These are phyloP conservation scores for Hirudinaria manillensis DNA, from an alignment of 2,888 invertebrate genomes.

Conservation along the genomic window DNA sequence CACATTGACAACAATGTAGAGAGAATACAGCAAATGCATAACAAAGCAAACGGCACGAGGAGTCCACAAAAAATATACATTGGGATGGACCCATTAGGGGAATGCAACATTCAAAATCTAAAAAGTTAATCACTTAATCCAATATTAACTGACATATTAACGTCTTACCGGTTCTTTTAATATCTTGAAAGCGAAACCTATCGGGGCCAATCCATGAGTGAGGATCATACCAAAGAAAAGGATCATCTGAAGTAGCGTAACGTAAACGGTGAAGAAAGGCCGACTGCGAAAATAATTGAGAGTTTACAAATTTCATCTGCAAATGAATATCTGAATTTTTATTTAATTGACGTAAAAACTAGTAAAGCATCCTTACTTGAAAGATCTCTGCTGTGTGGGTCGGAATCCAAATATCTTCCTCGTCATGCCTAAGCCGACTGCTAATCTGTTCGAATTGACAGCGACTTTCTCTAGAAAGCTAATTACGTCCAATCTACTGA, in stretches of 20 bases:
- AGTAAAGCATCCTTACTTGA: slow-evolving; percentile 13
- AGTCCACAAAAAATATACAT: no score
- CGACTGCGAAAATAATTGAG: slow-evolving; percentile 51
- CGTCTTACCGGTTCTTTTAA: slow-evolving; percentile 50
- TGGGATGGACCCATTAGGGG: no score
- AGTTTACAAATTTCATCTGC: neutral
- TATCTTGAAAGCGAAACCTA: slow-evolving; percentile 77
- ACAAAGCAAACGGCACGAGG: no score
- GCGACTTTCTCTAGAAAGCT: neutral
- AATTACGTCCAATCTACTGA: neutral
- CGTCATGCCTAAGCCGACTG: neutral
- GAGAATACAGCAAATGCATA: no score
- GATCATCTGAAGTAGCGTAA: slow-evolving; percentile 88
- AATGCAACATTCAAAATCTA: no score
- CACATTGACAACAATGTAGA: no score
- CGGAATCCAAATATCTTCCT: slow-evolving; percentile 23
- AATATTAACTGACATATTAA: no score
- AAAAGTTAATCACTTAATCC: no score
- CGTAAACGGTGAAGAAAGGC: slow-evolving; percentile 98
- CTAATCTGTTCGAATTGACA: slow-evolving; percentile 18
- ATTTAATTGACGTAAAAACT: neutral
- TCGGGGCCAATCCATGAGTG: slow-evolving; percentile 90
- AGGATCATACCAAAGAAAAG: slow-evolving; percentile 80
- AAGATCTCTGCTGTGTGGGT: slow-evolving; percentile 4
- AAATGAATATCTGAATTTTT: neutral